Evolutionary conservation across 2,797 vertebrate species (phyloP).

Genomic region (Dermochelys coriacea): DNA sequence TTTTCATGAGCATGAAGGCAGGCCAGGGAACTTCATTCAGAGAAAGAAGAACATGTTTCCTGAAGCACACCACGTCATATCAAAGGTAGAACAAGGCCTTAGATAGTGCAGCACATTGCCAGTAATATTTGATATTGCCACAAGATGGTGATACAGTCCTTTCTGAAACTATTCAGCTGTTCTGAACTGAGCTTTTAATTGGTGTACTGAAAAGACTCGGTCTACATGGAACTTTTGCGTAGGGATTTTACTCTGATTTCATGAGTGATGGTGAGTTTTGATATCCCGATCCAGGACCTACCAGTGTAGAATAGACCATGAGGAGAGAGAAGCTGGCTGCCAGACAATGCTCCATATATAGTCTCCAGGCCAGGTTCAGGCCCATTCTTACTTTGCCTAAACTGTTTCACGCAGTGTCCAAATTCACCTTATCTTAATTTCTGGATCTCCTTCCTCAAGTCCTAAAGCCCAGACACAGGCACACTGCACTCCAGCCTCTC

Average conservation of each 20-base stretch:
- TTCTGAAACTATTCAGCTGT: not conserved
- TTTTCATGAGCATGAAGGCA: not conserved
- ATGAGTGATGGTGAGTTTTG: not conserved
- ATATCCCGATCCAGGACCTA: not conserved
- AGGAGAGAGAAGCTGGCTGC: not conserved
- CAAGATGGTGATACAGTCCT: slow-evolving; percentile 45
- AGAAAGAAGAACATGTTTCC: not conserved
- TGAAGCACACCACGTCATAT: accelerated
- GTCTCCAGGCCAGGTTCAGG: not conserved
- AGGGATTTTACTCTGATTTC: not conserved
- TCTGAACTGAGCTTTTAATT: not conserved
- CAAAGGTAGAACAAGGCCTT: not conserved
- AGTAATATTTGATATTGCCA: slow-evolving; percentile 24
- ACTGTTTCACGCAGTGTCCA: not conserved
- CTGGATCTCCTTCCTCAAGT: not conserved
- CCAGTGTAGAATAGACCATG: not conserved
- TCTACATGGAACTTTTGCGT: not conserved
- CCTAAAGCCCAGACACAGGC: not conserved
- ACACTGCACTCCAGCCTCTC: too few species aligned
- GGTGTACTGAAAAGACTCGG: not conserved
- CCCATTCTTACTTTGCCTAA: not conserved
- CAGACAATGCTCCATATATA: not conserved
- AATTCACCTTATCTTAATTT: not conserved
- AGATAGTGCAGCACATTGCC: not conserved
- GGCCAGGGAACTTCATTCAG: not conserved